Base-by-base conservation (phyloP, 2,888 invertebrate genomes). In the Phragmatobia fuliginosa region DNA sequence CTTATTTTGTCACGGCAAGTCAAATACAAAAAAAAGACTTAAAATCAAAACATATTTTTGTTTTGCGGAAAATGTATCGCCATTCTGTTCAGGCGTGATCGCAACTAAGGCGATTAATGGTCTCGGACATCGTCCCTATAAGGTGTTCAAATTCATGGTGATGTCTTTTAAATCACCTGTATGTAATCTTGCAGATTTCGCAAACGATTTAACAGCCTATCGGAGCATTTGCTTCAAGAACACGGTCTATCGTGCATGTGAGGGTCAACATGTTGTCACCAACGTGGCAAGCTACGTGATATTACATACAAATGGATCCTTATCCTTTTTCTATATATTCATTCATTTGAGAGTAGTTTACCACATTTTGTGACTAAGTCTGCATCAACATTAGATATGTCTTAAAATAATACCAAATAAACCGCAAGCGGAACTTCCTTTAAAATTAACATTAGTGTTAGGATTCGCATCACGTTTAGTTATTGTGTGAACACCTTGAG, bases 221-320 rank as follows among this genome's bases (percentile, higher is more conserved):
- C 78, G 83, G 80, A 83, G 84, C 81, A 84, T 87, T 87, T 81
- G 80, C 79, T 85, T 88, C 89, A 90, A 91, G 88, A 88, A 85
- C 89, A 85, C 84, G 74, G 78, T 81, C 82, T 82, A 82, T 72
- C 81, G 88, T 85, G 84, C 84, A 83, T 79, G 77, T 82, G 88
- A 87, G 85, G 90, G 86, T 86, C 88, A 79, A 75, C 82, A 83
- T 90, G 90, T 91, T 89, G 90, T 87, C 88, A 90, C 86, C 84
- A 83, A 70, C 81, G 79, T 79, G 79, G 71, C 76, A 71, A 63
- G 65, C 78, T 88, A 93, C 94, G 94, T 94, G 94, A 89, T 87
- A 72, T 64, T 77, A 84, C 85, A 85, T 76, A 81, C 82, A 86
- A 93, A 93, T 90, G 78, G 81, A 88, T 84, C 75, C 82, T 88